Evolutionary conservation across 2,113 vertebrate species (phyloP).

Genomic region (Hydropotes inermis): DNA sequence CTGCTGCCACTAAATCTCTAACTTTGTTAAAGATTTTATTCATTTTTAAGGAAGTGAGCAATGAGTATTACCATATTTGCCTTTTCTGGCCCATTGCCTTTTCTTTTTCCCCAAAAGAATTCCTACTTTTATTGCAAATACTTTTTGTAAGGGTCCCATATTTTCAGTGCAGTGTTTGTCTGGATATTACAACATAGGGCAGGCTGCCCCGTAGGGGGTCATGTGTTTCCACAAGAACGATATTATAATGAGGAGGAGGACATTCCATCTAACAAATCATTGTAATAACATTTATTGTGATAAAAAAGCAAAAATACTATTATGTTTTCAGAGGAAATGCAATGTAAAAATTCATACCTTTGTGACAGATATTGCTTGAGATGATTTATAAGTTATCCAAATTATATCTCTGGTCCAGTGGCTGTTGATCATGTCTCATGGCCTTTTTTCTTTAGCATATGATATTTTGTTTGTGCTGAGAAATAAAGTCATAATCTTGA

Average conservation of each 20-base stretch:
- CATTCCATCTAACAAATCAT: not conserved
- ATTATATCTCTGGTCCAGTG: not conserved
- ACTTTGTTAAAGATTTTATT: constrained; percentile 32
- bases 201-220: not conserved
- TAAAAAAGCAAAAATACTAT: not conserved
- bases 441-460: not conserved
- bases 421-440: not conserved
- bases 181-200: not conserved
- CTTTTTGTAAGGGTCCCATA: not conserved
- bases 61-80: not conserved
- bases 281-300: not conserved
- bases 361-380: not conserved
- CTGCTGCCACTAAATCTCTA: not conserved
- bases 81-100: constrained; percentile 19
- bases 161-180: not conserved
- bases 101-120: not conserved
- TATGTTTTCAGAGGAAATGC: not conserved
- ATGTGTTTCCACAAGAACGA: not conserved
- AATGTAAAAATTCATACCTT: not conserved
- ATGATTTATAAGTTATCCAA: not conserved
- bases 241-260: not conserved
- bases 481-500: not conserved
- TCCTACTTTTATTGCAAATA: not conserved
- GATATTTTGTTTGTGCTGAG: not conserved
- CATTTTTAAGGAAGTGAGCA: not conserved